Conservation (phyloP, 2,888 invertebrate species). For the Clitarchus hookeri region DNA sequence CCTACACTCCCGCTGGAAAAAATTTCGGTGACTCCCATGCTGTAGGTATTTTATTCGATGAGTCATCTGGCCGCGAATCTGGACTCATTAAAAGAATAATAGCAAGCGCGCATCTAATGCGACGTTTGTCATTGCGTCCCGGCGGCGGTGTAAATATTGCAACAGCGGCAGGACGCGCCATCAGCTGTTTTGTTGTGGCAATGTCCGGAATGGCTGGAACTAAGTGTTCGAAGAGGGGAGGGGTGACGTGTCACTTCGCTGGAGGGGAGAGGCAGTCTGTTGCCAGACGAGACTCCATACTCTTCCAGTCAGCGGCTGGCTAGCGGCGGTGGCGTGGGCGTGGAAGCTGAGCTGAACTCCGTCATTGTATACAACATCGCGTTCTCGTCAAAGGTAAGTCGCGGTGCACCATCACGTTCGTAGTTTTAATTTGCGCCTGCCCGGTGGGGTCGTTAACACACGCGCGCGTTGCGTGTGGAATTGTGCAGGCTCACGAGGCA, state of each 20-base stretch:
- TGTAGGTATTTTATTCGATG: too few relatives aligned
- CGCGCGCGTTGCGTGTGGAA: too few relatives aligned
- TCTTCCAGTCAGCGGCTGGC: neutral
- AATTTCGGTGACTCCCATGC: too few relatives aligned
- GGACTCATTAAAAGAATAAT: too few relatives aligned
- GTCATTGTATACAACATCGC: neutral
- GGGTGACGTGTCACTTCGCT: neutral
- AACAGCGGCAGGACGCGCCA: neutral
- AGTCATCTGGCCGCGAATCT: too few relatives aligned
- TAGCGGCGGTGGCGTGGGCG: neutral
- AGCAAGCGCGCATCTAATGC: too few relatives aligned
- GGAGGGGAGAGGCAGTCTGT: neutral
- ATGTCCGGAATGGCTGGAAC: neutral
- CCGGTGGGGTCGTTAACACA: too few relatives aligned
- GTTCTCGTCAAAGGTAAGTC: neutral
- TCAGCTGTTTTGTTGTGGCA: neutral
- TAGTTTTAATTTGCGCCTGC: too few relatives aligned
- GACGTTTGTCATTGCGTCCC: too few relatives aligned
- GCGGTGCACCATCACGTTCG: too few relatives aligned
- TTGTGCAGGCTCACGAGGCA: too few relatives aligned
- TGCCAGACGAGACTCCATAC: neutral
- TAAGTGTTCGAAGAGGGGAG: neutral
- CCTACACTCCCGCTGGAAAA: too few relatives aligned
- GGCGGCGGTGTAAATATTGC: neutral
- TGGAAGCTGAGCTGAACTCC: neutral